A percentile compares a stretch with the other conserved stretches of the same genome.
Evolutionary conservation across 1,140 invertebrate genomes (phyloP).

Genomic region (Maconellicoccus hirsutus): DNA sequence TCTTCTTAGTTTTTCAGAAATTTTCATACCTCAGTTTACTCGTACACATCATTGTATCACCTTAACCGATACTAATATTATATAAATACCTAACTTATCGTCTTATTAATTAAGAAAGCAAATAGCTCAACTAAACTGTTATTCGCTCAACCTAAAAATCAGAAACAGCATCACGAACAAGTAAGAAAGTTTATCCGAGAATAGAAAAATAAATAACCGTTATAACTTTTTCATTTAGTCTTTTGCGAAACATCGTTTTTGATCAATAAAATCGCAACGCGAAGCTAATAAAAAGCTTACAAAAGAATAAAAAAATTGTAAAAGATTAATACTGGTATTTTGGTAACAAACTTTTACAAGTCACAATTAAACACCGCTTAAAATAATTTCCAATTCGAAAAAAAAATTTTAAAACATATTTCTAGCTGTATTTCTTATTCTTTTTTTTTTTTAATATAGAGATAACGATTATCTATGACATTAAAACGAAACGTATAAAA

Average conservation of each 20-base stretch:
- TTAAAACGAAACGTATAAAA: no score
- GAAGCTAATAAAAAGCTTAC: not conserved
- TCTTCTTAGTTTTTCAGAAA: not conserved
- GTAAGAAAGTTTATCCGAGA: no score
- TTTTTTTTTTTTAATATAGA: no score
- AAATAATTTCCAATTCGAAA: not conserved
- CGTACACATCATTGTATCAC: no score
- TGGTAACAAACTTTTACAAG: constrained; percentile 5
- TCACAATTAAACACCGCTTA: not conserved
- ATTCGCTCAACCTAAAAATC: not conserved
- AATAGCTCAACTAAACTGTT: not conserved
- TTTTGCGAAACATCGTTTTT: not conserved
- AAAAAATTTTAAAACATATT: not conserved
- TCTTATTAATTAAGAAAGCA: not conserved
- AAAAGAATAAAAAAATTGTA: not conserved
- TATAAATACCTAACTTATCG: no score
- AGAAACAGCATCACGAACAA: not conserved
- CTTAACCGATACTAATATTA: no score
- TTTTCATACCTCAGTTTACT: no score
- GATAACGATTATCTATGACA: no score
- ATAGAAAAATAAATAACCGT: not conserved
- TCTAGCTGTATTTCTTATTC: no score
- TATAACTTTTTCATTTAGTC: not conserved
- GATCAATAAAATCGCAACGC: not conserved
- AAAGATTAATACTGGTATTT: not conserved